Base-by-base conservation (phyloP, 1,140 invertebrate species). In the Adelges cooleyi region DNA sequence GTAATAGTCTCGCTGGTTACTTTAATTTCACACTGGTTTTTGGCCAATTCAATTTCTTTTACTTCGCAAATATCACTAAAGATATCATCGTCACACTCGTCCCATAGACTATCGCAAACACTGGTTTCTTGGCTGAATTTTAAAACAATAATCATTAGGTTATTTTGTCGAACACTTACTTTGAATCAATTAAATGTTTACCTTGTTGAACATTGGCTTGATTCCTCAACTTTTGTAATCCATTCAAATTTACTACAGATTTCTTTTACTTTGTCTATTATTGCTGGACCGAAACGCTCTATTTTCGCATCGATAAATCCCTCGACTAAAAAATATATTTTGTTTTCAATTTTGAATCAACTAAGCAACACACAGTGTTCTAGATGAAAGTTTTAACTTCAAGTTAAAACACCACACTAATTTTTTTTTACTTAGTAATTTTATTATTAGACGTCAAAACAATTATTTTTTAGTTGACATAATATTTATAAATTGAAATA, bases 221-320 rank as follows among this genome's bases (percentile, higher is more conserved):
- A 33, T 29, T 17, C 17, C 0, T 53, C 23, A 20, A 20, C 10
- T 9, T 54, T 9, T 2, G 25, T 33, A 23, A 46, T 10, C 0
- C 6, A 3, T 2, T n/a, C n/a, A 38, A 23, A 18, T 18, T 23
- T 23, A 23, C 17, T 22, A 36, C 42, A 49, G 27, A 67, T 44
- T 52, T 67, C 66, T 13, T 25, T 38, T 3, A 67, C 56, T 33
- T 62, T 67, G 25, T 65, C 22, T 5, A 67, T 38, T 33, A 67
- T 52, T 15, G 65, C 51, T 17, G 72, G 49, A 15, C 82, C 82
- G 75, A 82, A 84, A 68, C 80, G 80, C 44, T 76, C 70, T n/a
- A 80, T 77, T 72, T 81, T 82, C 1, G 75, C 76, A 70, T 80
- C 76, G 5, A 77, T 77, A 67, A 84, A 78, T 46, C 81, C 82